These are phyloP conservation scores for Leptopilina drosophilae DNA, from an alignment of 2,888 invertebrate species.

Conservation along the genomic window DNA sequence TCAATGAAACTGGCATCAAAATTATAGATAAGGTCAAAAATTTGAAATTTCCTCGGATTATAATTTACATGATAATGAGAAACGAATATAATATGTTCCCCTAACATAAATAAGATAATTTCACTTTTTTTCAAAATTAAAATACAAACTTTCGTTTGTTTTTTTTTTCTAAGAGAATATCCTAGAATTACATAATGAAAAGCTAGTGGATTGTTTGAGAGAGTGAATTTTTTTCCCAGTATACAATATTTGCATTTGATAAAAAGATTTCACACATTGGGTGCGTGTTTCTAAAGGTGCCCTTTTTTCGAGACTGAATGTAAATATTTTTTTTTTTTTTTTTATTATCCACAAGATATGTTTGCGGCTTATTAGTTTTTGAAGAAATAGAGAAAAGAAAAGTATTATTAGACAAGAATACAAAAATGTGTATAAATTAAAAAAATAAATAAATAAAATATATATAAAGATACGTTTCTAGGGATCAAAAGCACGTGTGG, in stretches of 20 bases:
- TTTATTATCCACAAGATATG: too few species aligned
- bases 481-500: slow-evolving; percentile 47
- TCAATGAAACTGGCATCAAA: too few species aligned
- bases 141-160: not conserved
- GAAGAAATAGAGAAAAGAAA: too few species aligned
- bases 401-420: not conserved
- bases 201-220: not conserved
- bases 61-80: too few species aligned
- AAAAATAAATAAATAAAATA: too few species aligned
- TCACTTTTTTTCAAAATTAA: not conserved
- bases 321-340: too few species aligned
- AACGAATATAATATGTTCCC: too few species aligned
- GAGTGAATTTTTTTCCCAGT: not conserved
- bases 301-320: too few species aligned
- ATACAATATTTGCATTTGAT: not conserved
- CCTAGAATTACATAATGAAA: slow-evolving; percentile 9
- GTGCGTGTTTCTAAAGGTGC: not conserved
- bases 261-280: not conserved
- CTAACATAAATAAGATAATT: not conserved
- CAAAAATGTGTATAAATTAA: not conserved
- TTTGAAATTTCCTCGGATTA: too few species aligned
- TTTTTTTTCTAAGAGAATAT: not conserved
- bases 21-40: too few species aligned
- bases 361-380: too few species aligned
- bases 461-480: not conserved